Evolutionary conservation across 1,140 invertebrate genomes (phyloP).

Genomic region (Trialeurodes vaporariorum): DNA sequence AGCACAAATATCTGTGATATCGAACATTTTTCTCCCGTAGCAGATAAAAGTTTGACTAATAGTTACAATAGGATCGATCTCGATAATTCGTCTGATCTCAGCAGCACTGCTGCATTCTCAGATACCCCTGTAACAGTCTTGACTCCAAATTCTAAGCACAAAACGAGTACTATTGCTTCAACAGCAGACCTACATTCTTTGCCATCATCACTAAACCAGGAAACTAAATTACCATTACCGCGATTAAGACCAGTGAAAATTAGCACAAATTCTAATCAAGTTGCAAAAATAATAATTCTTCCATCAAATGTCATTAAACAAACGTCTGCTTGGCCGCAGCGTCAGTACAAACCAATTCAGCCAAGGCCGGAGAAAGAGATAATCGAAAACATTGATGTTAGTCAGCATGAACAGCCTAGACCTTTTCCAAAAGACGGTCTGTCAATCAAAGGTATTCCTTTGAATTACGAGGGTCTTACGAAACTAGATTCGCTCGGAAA

Average conservation of each 20-base stretch:
- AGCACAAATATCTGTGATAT: not conserved
- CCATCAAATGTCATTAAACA: not conserved
- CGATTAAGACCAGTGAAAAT: not conserved
- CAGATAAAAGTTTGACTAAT: not conserved
- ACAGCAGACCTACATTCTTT: not conserved
- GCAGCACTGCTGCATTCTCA: not conserved
- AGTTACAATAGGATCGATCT: not conserved
- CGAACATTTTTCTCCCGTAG: not conserved
- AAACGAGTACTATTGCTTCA: not conserved
- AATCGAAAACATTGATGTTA: not conserved
- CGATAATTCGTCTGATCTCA: not conserved
- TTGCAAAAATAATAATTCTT: not conserved
- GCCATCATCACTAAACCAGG: not conserved
- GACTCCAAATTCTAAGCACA: not conserved
- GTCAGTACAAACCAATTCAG: not conserved
- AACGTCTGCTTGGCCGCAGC: not conserved
- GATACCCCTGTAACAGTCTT: not conserved
- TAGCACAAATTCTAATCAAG: not conserved
- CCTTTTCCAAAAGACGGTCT: constrained; percentile 5
- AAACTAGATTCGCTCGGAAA: constrained; percentile 36
- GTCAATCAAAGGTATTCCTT: constrained; percentile 8
- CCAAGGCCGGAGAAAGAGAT: constrained; percentile 6
- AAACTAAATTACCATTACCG: not conserved
- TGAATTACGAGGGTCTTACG: constrained; percentile 9
- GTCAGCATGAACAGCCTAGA: not conserved